Conservation (phyloP, 2,113 vertebrate species). For the Aldabrachelys gigantea region DNA sequence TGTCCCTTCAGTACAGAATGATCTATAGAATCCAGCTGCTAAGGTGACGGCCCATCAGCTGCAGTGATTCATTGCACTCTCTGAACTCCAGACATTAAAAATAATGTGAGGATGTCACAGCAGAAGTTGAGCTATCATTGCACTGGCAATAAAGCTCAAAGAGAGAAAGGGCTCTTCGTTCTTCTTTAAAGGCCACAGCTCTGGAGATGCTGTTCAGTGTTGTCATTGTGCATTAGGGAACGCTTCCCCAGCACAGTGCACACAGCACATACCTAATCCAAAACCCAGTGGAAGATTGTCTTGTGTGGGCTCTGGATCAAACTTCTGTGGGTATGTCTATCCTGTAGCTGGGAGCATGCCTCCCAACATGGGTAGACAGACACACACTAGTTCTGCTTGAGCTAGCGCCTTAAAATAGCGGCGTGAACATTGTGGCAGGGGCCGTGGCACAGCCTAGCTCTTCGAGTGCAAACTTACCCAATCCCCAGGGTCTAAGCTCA, state of each 20-base stretch:
- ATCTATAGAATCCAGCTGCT: not conserved
- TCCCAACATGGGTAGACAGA: not conserved
- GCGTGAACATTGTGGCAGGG: not conserved
- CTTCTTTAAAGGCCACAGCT: rapidly evolving
- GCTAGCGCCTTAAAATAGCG: not conserved
- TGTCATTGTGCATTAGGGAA: not conserved
- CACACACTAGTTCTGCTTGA: not conserved
- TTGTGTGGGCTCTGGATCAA: not conserved
- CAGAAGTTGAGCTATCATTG: not conserved
- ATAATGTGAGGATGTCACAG: not conserved
- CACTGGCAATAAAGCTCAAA: not conserved
- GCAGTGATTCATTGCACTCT: not conserved
- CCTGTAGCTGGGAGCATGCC: not conserved
- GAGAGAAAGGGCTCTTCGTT: not conserved
- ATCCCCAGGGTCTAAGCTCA: not conserved
- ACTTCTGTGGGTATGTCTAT: not conserved
- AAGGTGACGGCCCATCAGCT: not conserved
- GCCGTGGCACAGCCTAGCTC: not conserved
- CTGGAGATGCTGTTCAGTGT: not conserved
- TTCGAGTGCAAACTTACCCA: not conserved
- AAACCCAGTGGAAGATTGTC: not conserved
- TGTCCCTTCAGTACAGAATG: not conserved
- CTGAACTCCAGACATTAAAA: slow-evolving; percentile 10
- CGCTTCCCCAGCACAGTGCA: not conserved
- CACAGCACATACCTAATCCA: not conserved